Percentiles rank a stretch among this genome's conserved stretches.
These are phyloP conservation scores for Amblyopsis rosae DNA, from an alignment of 2,113 vertebrate species.

Conservation along the genomic window DNA sequence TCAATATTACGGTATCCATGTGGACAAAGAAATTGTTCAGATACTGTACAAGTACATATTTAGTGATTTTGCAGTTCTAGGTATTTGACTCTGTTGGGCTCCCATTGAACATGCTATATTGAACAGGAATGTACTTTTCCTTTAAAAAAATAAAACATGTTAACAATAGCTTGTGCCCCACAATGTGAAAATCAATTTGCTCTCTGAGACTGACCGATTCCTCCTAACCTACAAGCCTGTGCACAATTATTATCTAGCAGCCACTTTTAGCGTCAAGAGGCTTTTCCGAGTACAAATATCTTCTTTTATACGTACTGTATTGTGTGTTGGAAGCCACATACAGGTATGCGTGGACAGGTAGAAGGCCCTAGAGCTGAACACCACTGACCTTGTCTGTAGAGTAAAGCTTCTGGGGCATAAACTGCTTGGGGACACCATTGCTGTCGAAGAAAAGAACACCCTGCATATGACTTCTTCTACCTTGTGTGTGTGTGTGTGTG, in stretches of 20 bases:
- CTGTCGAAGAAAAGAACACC: constrained; percentile 33
- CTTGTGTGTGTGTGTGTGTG: no score
- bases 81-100: no score
- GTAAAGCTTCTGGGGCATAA: constrained; percentile 23
- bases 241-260: constrained; percentile 68
- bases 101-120: no score
- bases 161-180: constrained; percentile 44
- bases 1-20: no score
- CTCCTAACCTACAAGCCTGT: constrained; percentile 48
- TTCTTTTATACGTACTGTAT: constrained; percentile 26
- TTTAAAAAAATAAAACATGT: constrained; percentile 25
- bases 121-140: no score
- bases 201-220: constrained; percentile 71
- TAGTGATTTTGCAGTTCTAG: no score
- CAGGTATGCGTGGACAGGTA: constrained; percentile 26
- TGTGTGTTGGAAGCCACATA: constrained; percentile 38
- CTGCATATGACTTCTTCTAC: constrained; percentile 31
- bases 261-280: constrained; percentile 48
- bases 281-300: constrained; percentile 56
- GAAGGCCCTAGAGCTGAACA: constrained; percentile 65
- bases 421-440: constrained; percentile 51
- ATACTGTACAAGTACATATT: no score
- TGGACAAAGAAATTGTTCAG: no score
- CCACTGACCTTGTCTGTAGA: constrained; percentile 53
- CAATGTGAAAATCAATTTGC: constrained; percentile 76